Percentiles rank a stretch among this genome's conserved stretches.
phyloP scores from a whole-genome alignment of 1,140 invertebrate species.

The Trichonephila clavipes region DNA sequence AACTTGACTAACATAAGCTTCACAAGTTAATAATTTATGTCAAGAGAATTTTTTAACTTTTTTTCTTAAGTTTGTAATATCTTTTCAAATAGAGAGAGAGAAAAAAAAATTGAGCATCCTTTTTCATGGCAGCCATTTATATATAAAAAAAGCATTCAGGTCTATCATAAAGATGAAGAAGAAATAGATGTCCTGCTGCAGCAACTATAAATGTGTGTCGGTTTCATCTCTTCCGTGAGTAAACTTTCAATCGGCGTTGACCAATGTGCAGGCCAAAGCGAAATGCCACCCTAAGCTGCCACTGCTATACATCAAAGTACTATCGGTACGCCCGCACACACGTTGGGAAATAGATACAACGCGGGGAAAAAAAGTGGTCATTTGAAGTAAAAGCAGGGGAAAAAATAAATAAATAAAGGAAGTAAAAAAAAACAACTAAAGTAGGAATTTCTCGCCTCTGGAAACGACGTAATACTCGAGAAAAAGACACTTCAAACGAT shows the following conservation, averaged over 20 bases:
- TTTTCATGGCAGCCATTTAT: neutral
- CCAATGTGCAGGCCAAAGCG: conserved; percentile 34
- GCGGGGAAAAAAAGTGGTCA: conserved; percentile 51
- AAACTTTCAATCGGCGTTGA: conserved; percentile 63
- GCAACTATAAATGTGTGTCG: conserved; percentile 21
- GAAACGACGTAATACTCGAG: conserved; percentile 59
- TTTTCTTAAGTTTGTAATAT: neutral
- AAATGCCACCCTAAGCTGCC: conserved; percentile 67
- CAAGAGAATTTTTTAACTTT: too few relatives aligned
- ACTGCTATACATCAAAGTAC: conserved; percentile 48
- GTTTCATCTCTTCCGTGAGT: conserved; percentile 64
- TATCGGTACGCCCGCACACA: conserved; percentile 46
- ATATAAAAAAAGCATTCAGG: neutral
- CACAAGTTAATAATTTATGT: too few relatives aligned
- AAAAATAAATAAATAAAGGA: neutral
- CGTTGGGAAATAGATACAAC: conserved; percentile 31
- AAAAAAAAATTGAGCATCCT: neutral
- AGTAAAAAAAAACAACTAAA: neutral
- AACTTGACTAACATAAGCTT: too few relatives aligned
- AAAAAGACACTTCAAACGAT: conserved; percentile 34
- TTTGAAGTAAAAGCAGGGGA: conserved; percentile 54
- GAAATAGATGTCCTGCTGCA: neutral
- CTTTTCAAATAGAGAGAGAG: neutral
- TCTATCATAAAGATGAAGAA: neutral
- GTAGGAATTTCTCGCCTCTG: conserved; percentile 27